Evolutionary conservation across 1,140 invertebrate genomes (phyloP).

Genomic region (Diachasmimorpha longicaudata): DNA sequence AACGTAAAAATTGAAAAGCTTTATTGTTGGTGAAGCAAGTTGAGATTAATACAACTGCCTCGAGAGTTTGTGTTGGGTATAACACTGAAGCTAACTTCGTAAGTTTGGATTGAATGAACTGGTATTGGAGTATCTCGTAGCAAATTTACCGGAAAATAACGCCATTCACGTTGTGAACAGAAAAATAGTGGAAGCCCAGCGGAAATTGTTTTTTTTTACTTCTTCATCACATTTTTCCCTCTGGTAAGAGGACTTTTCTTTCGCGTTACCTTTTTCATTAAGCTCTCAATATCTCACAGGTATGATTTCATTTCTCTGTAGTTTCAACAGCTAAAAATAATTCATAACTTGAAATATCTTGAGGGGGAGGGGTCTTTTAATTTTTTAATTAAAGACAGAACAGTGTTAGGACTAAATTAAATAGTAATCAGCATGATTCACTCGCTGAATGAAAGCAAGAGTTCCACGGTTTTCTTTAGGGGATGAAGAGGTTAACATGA

Average conservation of each 20-base stretch:
- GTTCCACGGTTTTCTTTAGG: too few species aligned
- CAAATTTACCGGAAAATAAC: slow-evolving; percentile 76
- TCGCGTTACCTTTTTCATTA: neutral
- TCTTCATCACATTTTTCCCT: neutral
- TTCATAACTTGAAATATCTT: slow-evolving; percentile 87
- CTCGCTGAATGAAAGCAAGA: slow-evolving; percentile 66
- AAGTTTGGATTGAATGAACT: slow-evolving; percentile 56
- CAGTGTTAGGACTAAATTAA: neutral
- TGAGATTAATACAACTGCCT: slow-evolving; percentile 78
- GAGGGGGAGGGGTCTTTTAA: slow-evolving; percentile 44
- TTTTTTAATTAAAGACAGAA: neutral
- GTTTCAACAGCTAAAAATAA: slow-evolving; percentile 86
- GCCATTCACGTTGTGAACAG: slow-evolving; percentile 73
- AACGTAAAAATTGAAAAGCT: slow-evolving; percentile 44
- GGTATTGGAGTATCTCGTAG: slow-evolving; percentile 60
- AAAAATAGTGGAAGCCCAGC: slow-evolving; percentile 79
- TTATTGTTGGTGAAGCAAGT: slow-evolving; percentile 82
- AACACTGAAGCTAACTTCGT: slow-evolving; percentile 69
- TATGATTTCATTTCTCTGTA: slow-evolving; percentile 60
- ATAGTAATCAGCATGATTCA: slow-evolving; percentile 75
- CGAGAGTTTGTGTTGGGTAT: slow-evolving; percentile 77
- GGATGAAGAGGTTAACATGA: too few species aligned
- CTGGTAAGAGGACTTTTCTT: neutral
- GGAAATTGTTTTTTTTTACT: slow-evolving; percentile 70
- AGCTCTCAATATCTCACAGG: slow-evolving; percentile 53